phyloP scores from a whole-genome alignment of 2,113 vertebrate genomes.

The Anser cygnoides region DNA sequence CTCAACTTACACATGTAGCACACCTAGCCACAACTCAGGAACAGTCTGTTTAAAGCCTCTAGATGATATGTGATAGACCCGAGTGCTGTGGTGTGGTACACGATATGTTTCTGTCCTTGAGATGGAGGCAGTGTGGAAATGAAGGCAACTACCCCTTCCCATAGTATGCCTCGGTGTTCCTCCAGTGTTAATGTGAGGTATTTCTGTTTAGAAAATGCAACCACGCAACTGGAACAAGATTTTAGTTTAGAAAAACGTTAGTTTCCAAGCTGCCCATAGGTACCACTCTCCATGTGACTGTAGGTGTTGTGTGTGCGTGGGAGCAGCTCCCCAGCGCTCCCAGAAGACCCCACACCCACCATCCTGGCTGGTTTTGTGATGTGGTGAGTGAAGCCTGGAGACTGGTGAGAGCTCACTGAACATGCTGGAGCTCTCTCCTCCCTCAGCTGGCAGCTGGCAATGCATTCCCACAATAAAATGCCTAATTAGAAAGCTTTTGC shows the following conservation, averaged over 20 bases:
- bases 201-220: background rate
- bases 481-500: slow-evolving; percentile 11
- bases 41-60: background rate
- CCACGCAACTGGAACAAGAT: background rate
- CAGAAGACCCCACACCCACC: background rate
- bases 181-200: background rate
- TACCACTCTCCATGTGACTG: background rate
- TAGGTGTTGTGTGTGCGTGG: background rate
- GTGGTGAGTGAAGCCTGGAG: background rate
- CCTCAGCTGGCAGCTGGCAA: background rate
- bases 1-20: background rate
- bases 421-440: background rate
- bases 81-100: background rate
- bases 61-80: background rate
- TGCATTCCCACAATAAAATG: background rate
- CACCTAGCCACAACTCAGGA: background rate
- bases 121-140: background rate
- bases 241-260: background rate
- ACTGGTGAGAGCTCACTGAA: background rate
- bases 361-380: background rate
- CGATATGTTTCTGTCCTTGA: background rate
- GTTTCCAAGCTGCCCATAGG: background rate
- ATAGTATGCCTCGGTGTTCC: background rate
- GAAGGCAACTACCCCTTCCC: background rate
- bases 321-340: background rate